Conservation (phyloP, 2,888 invertebrate genomes). For the Machimus atricapillus region DNA sequence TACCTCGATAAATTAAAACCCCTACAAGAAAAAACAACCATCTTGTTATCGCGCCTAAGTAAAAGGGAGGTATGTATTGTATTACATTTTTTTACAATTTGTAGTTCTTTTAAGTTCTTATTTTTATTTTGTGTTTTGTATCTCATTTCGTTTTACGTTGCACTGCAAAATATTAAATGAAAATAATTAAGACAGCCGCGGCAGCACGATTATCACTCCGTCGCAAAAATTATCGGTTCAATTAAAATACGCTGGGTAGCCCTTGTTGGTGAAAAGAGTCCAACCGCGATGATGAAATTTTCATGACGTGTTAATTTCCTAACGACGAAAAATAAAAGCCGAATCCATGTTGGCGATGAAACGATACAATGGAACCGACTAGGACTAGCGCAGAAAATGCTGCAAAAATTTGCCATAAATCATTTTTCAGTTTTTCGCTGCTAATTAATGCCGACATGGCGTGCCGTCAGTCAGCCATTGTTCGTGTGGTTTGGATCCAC, state of each 20-base stretch:
- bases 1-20: no score
- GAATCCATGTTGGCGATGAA: neutral
- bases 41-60: no score
- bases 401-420: slow-evolving; percentile 32
- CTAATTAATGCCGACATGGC: slow-evolving; percentile 42
- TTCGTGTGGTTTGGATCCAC: neutral
- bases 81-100: no score
- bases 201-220: slow-evolving; percentile 12
- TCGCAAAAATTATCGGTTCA: slow-evolving; percentile 30
- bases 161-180: neutral
- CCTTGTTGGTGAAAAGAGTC: neutral
- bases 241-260: slow-evolving; percentile 1
- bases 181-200: neutral
- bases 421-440: slow-evolving; percentile 40
- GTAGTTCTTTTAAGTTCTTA: neutral
- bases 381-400: slow-evolving; percentile 26
- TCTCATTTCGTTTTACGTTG: neutral
- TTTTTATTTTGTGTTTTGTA: neutral
- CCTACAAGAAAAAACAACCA: no score
- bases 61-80: no score
- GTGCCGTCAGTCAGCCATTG: slow-evolving; percentile 41
- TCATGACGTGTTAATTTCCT: slow-evolving; percentile 42
- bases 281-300: slow-evolving; percentile 33
- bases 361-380: neutral
- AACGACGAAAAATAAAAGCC: slow-evolving; percentile 15